Conservation (phyloP, 2,888 invertebrate species). For the Apoda limacodes region DNA sequence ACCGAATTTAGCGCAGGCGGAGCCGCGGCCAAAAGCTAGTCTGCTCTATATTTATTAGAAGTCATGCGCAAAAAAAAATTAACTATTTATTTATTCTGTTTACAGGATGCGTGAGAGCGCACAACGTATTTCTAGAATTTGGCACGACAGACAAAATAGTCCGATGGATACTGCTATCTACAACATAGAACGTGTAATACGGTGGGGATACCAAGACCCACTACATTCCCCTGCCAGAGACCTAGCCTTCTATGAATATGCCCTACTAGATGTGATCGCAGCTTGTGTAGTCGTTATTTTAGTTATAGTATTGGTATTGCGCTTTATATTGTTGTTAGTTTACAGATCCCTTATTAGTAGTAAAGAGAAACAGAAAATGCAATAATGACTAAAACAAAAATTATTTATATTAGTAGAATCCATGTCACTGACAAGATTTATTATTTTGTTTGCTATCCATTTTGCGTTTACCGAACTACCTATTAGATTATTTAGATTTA, state of each 20-base stretch:
- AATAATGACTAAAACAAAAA: constrained; percentile 23
- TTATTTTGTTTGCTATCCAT: too few relatives aligned
- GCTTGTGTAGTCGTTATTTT: constrained; percentile 27
- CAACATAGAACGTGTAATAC: constrained; percentile 67
- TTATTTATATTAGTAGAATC: not conserved
- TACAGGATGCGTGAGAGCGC: constrained; percentile 56
- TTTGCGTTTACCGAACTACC: too few relatives aligned
- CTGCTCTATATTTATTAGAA: constrained; percentile 1
- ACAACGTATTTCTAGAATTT: constrained; percentile 53
- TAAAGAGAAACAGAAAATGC: constrained; percentile 43
- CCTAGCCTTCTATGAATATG: constrained; percentile 36
- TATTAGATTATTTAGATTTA: too few relatives aligned
- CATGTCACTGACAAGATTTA: too few relatives aligned
- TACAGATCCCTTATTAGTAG: constrained; percentile 30
- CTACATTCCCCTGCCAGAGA: constrained; percentile 40
- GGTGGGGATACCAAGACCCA: constrained; percentile 45
- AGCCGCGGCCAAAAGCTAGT: too few relatives aligned
- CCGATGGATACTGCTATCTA: constrained; percentile 70
- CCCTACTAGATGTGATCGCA: constrained; percentile 43
- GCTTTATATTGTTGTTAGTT: constrained; percentile 30
- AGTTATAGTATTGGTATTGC: constrained; percentile 26
- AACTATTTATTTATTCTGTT: constrained; percentile 20
- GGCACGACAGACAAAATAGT: constrained; percentile 57
- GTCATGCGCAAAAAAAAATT: not conserved
- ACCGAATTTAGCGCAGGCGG: too few relatives aligned